phyloP scores from a whole-genome alignment of 1,140 invertebrate species.

The Ooceraea biroi region DNA sequence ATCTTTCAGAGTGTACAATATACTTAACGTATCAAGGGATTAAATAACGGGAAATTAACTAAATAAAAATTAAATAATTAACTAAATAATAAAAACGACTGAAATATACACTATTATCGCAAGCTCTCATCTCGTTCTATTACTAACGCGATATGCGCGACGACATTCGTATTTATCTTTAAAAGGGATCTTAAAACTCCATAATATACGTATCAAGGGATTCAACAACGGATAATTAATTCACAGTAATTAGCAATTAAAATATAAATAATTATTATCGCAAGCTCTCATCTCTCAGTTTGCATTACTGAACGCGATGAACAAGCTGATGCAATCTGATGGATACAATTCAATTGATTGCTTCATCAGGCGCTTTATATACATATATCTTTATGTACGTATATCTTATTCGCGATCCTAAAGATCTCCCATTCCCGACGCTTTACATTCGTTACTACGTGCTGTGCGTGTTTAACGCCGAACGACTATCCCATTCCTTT shows the following conservation, averaged over 20 bases:
- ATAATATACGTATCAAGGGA: no score
- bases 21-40: constrained; percentile 7
- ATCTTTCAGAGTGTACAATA: not conserved
- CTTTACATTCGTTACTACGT: not conserved
- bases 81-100: no score
- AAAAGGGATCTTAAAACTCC: no score
- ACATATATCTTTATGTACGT: constrained; percentile 20
- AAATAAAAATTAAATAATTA: not conserved
- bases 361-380: no score
- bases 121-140: no score
- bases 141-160: no score
- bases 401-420: not conserved
- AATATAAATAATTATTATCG: no score
- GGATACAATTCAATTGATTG: constrained; percentile 9
- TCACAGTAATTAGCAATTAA: no score
- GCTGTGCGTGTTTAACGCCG: not conserved
- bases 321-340: constrained; percentile 2
- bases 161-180: no score
- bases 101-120: no score
- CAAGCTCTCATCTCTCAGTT: no score
- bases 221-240: no score
- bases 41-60: not conserved
- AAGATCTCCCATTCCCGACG: not conserved
- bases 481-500: not conserved
- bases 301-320: not conserved